Base-by-base conservation (phyloP, 2,113 vertebrate genomes). In the Murina feae region DNA sequence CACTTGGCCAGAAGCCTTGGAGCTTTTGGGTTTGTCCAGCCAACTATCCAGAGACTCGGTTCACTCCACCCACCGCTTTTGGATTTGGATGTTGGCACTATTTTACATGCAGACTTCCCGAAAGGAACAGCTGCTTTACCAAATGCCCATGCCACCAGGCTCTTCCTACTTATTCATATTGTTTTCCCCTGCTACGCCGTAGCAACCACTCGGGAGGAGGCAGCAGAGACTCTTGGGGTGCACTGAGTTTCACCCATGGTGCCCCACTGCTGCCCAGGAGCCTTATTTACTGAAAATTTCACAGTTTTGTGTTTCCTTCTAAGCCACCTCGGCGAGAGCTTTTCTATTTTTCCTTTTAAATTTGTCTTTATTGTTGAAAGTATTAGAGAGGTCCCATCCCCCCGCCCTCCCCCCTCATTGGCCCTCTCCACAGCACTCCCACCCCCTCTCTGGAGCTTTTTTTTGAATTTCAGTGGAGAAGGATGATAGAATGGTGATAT, bases 11-110 rank as follows among this genome's bases (percentile, higher is more conserved):
- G 84, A 89, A 44, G 66, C 8, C 58, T 90, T 76, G 11, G 20
- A 72, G 39, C 44, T 71, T 95, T 86, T 51, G 66, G 18, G 25
- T 71, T 42, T 88, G n/a, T 44, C 44, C 68, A 89, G 89, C 63
- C 78, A 96, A 71, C 60, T 76, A 81, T 86, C 79, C 69, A 87
- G n/a, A 93, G 58, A 83, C 5, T 35, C 11, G 74, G 2, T 39
- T 49, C 94, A 82, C 89, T 91, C 69, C 11, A 97, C 92, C 44
- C 76, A 89, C 42, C 32, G 96, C 82, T 80, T 72, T 55, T 82
- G 76, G 92, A 90, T 94, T 97, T 91, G 49, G 88, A 91, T 92
- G 95, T 94, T 44, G 30, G 90, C 71, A 89, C 83, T 96, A 89
- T 92, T 95, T 95, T 94, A 88, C 93, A 84, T 30, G 25, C 13